Base-by-base conservation (phyloP, 2,888 invertebrate species). In the Cryptus viduatorius region DNA sequence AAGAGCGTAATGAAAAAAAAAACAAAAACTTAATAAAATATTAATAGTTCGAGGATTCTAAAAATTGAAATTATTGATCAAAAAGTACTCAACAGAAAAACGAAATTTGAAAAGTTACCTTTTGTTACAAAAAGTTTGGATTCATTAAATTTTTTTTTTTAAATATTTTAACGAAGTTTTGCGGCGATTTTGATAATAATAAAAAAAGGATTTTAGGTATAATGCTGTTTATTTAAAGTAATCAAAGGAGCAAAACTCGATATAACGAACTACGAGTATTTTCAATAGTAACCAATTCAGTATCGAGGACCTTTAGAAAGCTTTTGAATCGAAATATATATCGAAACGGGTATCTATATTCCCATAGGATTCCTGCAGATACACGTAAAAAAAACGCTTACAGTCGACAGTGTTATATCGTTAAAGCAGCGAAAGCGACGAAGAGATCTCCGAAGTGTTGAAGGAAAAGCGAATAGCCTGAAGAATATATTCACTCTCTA, bases 281-380 rank as follows among this genome's bases (percentile, higher is more conserved):
- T 50, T 31, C 69, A n/a, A 31, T 37, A 31, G 24, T 29, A 37
- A 50, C 31, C 37, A 37, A 69, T 69, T 69, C 69, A 50, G 48
- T 50, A 50, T 69, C 50, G 69, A 69, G 50, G 69, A 53, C 69
- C 69, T 50, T 50, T 69, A 50, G 50, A 69, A 69, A 69, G n/a
- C 69, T 69, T 69, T 69, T 37, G 69, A 69, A 69, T 14, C 31
- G 37, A 37, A 7, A 37, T 24, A 24, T 24, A 24, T 24, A 24
- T 24, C 24, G 24, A 24, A 24, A 24, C 24, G 24, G 1, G 53
- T 10, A 8, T 14, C 16, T 53, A 19, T 53, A 53, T 53, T 53
- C 19, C 2, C 8, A 19, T 1, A n/a, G 53, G 5, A 53, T 53
- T 4, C 19, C 7, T 19, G 19, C 24, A 56, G 19, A 24, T 56